phyloP scores from a whole-genome alignment of 2,888 invertebrate genomes.

The Pterobdella sp. region DNA sequence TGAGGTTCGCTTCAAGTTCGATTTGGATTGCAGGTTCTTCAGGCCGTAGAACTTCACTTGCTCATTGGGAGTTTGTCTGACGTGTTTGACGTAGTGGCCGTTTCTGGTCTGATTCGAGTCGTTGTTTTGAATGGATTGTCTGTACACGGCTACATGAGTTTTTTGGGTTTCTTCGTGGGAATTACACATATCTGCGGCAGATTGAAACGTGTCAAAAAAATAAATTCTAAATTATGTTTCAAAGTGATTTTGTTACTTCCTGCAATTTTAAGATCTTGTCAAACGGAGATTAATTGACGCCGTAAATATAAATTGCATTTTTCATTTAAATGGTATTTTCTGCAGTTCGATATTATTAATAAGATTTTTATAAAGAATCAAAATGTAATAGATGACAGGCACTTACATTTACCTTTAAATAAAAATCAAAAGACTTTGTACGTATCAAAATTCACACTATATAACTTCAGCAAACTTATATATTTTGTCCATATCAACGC shows the following conservation, averaged over 20 bases:
- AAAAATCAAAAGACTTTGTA: no score
- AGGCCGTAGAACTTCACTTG: not conserved
- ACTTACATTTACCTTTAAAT: no score
- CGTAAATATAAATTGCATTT: not conserved
- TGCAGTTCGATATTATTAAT: not conserved
- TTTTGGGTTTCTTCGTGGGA: not conserved
- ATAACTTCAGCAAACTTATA: no score
- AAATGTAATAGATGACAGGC: no score
- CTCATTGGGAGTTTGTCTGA: conserved; percentile 1
- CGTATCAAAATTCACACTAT: no score
- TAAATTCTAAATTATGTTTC: not conserved
- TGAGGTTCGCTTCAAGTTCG: not conserved
- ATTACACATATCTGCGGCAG: not conserved
- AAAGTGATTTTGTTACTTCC: not conserved
- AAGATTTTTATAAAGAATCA: no score
- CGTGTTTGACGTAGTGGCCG: conserved; percentile 5
- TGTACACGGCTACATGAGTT: not conserved
- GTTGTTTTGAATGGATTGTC: not conserved
- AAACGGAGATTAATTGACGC: not conserved
- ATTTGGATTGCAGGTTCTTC: not conserved
- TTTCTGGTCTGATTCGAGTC: not conserved
- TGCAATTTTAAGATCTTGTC: not conserved
- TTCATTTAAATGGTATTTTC: not conserved
- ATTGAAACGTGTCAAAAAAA: not conserved
- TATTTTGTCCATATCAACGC: no score